These are phyloP conservation scores for Tiliqua scincoides DNA, from an alignment of 2,113 vertebrate species.

Conservation along the genomic window DNA sequence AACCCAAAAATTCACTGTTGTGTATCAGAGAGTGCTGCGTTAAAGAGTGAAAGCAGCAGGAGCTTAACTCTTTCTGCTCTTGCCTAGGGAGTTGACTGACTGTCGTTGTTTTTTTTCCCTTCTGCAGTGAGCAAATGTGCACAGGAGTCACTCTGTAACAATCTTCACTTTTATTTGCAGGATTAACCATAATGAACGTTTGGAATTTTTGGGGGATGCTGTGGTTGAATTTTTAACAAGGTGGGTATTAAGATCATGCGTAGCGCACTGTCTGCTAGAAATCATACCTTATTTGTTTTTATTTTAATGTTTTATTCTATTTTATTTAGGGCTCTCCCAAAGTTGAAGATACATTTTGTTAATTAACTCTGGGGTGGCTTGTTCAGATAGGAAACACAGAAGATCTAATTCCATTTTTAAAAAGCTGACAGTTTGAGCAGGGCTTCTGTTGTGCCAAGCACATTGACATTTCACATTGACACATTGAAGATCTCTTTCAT, in stretches of 20 bases:
- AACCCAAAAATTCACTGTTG: background rate
- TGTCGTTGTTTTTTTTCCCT: background rate
- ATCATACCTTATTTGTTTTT: slow-evolving; percentile 14
- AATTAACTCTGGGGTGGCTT: background rate
- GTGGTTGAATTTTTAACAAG: slow-evolving; percentile 99
- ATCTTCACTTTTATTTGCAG: slow-evolving; percentile 72
- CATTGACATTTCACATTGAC: background rate
- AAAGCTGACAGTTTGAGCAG: background rate
- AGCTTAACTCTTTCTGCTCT: background rate
- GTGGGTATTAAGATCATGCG: slow-evolving; percentile 72
- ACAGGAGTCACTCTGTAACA: slow-evolving; percentile 11
- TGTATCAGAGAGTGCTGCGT: slow-evolving; percentile 12
- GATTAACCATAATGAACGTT: slow-evolving; percentile 97
- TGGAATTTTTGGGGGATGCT: slow-evolving; percentile 98
- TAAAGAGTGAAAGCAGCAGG: background rate
- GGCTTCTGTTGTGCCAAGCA: background rate
- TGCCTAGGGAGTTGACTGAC: background rate
- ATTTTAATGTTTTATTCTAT: background rate
- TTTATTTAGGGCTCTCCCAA: background rate
- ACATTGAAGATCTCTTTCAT: no score
- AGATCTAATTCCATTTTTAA: background rate
- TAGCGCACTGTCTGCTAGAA: background rate
- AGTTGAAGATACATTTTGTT: background rate
- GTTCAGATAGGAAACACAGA: background rate
- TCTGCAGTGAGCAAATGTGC: background rate